Conservation (phyloP, 2,113 vertebrate genomes). For the Fulmarus glacialis region DNA sequence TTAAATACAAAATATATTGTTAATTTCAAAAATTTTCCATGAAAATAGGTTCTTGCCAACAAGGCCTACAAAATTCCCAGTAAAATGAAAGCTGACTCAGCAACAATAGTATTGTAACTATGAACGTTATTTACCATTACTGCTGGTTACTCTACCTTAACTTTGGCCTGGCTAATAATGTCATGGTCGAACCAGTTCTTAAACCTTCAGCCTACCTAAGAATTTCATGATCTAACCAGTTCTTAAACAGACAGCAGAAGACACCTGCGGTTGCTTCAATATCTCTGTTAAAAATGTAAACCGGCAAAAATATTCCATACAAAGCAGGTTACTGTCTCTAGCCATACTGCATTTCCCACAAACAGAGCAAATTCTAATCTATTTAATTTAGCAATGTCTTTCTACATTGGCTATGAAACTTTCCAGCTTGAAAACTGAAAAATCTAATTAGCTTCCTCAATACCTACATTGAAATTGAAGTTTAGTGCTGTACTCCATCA, state of each 20-base stretch:
- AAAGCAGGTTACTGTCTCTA: background rate
- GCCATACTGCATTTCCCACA: background rate
- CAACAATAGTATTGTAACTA: background rate
- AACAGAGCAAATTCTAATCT: background rate
- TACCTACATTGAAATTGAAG: background rate
- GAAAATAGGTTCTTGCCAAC: background rate
- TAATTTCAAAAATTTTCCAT: background rate
- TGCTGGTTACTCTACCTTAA: background rate
- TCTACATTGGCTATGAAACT: background rate
- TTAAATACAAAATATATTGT: background rate
- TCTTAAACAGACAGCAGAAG: background rate
- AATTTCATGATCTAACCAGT: background rate
- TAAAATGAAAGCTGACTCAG: background rate
- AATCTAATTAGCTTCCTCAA: background rate
- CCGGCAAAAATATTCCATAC: background rate
- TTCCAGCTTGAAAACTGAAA: background rate
- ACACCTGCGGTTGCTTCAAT: background rate
- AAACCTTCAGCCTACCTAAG: background rate
- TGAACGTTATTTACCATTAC: background rate
- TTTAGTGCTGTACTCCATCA: background rate
- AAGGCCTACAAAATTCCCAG: background rate
- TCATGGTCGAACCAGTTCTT: background rate
- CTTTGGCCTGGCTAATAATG: background rate
- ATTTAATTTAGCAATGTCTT: background rate
- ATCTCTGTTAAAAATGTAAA: background rate